Percentiles rank a stretch among this genome's conserved stretches.
These are phyloP conservation scores for Pardosa pseudoannulata DNA, from an alignment of 2,888 invertebrate species.

Conservation along the genomic window DNA sequence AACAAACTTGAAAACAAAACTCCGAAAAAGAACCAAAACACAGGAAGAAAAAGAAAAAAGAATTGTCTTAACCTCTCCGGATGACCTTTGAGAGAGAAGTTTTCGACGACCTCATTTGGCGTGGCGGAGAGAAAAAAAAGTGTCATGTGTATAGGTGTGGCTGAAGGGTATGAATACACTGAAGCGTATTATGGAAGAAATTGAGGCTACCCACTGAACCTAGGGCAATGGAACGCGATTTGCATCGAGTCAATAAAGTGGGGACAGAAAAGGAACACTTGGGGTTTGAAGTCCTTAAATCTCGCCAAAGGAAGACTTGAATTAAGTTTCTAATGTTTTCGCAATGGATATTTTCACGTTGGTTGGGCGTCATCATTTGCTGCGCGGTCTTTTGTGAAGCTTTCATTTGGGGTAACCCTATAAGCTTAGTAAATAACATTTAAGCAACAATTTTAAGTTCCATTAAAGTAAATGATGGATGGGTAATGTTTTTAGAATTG, in stretches of 20 bases:
- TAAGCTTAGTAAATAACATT: no score
- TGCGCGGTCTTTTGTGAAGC: no score
- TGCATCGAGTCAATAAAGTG: conserved; percentile 15
- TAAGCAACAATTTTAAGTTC: no score
- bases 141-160: conserved; percentile 13
- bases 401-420: no score
- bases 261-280: background rate
- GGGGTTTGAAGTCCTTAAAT: background rate
- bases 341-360: no score
- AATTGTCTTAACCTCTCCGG: background rate
- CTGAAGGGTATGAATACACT: conserved; percentile 11
- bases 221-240: conserved; percentile 28
- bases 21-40: background rate
- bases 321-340: no score
- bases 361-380: no score
- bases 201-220: conserved; percentile 36
- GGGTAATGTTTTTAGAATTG: no score
- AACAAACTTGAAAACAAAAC: background rate
- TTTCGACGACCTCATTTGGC: conserved; percentile 6
- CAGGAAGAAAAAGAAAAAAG: background rate
- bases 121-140: background rate
- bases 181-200: background rate
- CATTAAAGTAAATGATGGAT: no score
- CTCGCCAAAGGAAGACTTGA: no score
- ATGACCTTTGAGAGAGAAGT: conserved; percentile 3